These are phyloP conservation scores for Morone chrysops DNA, from an alignment of 2,113 vertebrate species.

Conservation along the genomic window DNA sequence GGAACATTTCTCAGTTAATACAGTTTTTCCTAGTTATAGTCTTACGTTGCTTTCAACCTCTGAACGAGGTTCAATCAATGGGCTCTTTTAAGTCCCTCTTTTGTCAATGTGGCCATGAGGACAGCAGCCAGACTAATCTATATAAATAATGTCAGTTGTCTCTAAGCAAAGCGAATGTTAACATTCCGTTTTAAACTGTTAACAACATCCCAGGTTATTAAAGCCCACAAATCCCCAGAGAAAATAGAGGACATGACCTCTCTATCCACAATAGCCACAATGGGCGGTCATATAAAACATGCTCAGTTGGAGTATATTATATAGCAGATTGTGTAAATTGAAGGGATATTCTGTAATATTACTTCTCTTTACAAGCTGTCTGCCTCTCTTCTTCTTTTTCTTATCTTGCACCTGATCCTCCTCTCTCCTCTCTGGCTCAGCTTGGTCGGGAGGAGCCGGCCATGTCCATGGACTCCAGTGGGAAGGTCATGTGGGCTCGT, in stretches of 20 bases:
- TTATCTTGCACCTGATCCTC: not conserved
- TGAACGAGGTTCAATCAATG: not conserved
- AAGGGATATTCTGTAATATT: not conserved
- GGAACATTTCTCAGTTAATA: too few relatives aligned
- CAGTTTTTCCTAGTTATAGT: not conserved
- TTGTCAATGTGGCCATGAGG: not conserved
- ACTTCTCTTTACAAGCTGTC: not conserved
- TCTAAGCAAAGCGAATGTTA: constrained; percentile 5
- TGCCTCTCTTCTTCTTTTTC: not conserved
- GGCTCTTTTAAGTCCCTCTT: not conserved
- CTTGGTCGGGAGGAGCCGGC: constrained; percentile 95
- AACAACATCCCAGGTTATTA: not conserved
- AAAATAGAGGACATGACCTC: constrained; percentile 20
- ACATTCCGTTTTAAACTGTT: constrained; percentile 8
- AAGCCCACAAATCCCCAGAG: constrained; percentile 8
- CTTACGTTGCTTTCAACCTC: too few relatives aligned
- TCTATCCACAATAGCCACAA: not conserved
- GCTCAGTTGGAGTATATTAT: not conserved
- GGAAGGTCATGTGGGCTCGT: constrained; percentile 96
- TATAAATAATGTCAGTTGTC: not conserved
- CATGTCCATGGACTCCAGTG: constrained; percentile 97
- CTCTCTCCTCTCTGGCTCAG: constrained; percentile 68
- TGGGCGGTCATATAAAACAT: not conserved
- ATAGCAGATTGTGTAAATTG: not conserved
- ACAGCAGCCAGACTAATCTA: not conserved